phyloP scores from a whole-genome alignment of 2,797 vertebrate species.

The Muscicapa striata region DNA sequence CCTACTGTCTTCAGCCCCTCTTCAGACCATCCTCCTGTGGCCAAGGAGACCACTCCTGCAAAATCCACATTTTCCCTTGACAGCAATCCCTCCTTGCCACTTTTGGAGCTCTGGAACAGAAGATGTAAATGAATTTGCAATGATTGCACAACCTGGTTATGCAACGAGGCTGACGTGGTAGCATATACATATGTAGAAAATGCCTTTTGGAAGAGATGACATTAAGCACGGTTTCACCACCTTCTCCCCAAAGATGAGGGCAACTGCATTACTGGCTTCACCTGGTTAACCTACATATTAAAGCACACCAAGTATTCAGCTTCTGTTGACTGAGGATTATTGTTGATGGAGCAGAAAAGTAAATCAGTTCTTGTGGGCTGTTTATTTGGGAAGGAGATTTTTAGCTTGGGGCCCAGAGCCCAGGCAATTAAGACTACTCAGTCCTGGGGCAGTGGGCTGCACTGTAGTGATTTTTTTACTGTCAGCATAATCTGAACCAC shows the following conservation, averaged over 20 bases:
- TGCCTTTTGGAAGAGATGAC: constrained; percentile 9
- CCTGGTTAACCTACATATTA: background rate
- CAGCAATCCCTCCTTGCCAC: background rate
- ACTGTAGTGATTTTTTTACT: background rate
- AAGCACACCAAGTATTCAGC: background rate
- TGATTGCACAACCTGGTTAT: constrained; percentile 47
- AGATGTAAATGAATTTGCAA: constrained; percentile 45
- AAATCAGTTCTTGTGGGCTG: background rate
- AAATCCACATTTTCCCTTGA: background rate
- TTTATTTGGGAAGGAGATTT: constrained; percentile 9
- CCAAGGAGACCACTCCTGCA: background rate
- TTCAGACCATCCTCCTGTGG: background rate
- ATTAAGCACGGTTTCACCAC: constrained; percentile 17
- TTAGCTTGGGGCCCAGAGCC: background rate
- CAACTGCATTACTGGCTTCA: background rate
- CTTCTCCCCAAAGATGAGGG: constrained; percentile 15
- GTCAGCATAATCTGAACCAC: background rate
- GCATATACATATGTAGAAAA: constrained; percentile 16
- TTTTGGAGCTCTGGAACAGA: background rate
- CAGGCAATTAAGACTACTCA: background rate
- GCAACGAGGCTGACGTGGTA: constrained; percentile 18
- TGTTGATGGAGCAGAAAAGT: constrained; percentile 9
- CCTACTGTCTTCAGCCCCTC: background rate
- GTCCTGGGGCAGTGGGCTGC: background rate
- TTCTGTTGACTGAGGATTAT: background rate